phyloP scores from a whole-genome alignment of 2,888 invertebrate species.

The Lampropteryx suffumata region DNA sequence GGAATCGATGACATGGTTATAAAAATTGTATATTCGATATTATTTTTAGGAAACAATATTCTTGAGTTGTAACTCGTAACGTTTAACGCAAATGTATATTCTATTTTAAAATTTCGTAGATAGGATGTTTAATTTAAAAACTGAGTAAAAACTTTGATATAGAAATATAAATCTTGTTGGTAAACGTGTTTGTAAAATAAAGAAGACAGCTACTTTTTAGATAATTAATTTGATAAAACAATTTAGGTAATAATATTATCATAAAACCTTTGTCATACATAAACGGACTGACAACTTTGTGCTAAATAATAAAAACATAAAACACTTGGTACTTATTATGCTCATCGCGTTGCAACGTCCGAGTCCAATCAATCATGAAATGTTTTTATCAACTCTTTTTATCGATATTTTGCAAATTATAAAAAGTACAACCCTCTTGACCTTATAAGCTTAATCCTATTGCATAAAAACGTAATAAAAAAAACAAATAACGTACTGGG shows the following conservation, averaged over 20 bases:
- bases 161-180: too few species aligned
- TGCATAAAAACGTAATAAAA: slow-evolving; percentile 42
- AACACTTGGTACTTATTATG: slow-evolving; percentile 6
- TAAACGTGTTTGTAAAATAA: too few species aligned
- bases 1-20: slow-evolving; percentile 53
- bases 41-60: not conserved
- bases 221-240: too few species aligned
- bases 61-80: too few species aligned
- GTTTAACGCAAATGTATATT: too few species aligned
- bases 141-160: too few species aligned
- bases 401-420: slow-evolving; percentile 34
- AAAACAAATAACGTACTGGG: slow-evolving; percentile 35
- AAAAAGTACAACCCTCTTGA: slow-evolving; percentile 41
- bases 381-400: slow-evolving; percentile 35
- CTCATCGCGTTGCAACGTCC: slow-evolving; percentile 26
- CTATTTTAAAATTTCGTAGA: too few species aligned
- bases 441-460: slow-evolving; percentile 52
- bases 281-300: slow-evolving; percentile 13
- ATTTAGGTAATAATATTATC: not conserved
- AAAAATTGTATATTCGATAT: slow-evolving; percentile 23
- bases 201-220: too few species aligned
- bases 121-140: not conserved
- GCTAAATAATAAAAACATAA: slow-evolving; percentile 10
- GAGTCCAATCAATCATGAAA: slow-evolving; percentile 44
- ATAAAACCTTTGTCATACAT: not conserved